phyloP scores from a whole-genome alignment of 2,888 invertebrate genomes.

The Aethes cnicana region DNA sequence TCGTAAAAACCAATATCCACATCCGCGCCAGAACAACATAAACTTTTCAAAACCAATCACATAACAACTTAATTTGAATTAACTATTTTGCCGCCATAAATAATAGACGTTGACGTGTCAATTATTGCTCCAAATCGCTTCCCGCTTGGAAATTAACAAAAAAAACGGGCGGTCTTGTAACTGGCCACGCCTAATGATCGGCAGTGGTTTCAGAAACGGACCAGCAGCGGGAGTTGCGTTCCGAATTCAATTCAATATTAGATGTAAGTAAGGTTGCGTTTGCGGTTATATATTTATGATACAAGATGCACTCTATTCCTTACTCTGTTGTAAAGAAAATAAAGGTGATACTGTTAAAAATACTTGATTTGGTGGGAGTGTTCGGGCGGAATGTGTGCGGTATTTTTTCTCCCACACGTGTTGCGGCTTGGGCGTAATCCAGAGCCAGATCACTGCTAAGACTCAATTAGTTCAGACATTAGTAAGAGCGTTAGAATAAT shows the following conservation, averaged over 20 bases:
- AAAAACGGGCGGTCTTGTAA: slow-evolving; percentile 45
- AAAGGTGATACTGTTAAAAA: slow-evolving; percentile 42
- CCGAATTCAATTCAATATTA: slow-evolving; percentile 43
- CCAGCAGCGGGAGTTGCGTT: slow-evolving; percentile 47
- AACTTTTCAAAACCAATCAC: slow-evolving; percentile 78
- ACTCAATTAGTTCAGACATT: slow-evolving; percentile 82
- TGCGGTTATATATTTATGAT: slow-evolving; percentile 31
- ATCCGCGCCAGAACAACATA: slow-evolving; percentile 59
- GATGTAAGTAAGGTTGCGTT: slow-evolving; percentile 43
- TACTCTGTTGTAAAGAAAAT: slow-evolving; percentile 39
- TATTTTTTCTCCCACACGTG: slow-evolving; percentile 68
- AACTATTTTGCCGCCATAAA: slow-evolving; percentile 66
- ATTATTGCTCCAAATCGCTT: slow-evolving; percentile 72
- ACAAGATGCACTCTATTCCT: slow-evolving; percentile 37
- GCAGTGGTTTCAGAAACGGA: slow-evolving; percentile 49
- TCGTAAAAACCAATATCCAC: slow-evolving; percentile 53
- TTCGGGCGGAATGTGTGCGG: slow-evolving; percentile 48
- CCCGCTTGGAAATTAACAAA: slow-evolving; percentile 49
- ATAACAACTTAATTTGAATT: slow-evolving; percentile 69
- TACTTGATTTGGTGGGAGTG: slow-evolving; percentile 51
- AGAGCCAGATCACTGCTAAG: slow-evolving; percentile 73
- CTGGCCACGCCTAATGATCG: slow-evolving; percentile 61
- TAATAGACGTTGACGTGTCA: slow-evolving; percentile 76
- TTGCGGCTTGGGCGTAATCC: slow-evolving; percentile 51
- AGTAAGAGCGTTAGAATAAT: slow-evolving; percentile 76